Evolutionary conservation across 2,888 invertebrate species (phyloP).

Genomic region (Caenorhabditis sp.): DNA sequence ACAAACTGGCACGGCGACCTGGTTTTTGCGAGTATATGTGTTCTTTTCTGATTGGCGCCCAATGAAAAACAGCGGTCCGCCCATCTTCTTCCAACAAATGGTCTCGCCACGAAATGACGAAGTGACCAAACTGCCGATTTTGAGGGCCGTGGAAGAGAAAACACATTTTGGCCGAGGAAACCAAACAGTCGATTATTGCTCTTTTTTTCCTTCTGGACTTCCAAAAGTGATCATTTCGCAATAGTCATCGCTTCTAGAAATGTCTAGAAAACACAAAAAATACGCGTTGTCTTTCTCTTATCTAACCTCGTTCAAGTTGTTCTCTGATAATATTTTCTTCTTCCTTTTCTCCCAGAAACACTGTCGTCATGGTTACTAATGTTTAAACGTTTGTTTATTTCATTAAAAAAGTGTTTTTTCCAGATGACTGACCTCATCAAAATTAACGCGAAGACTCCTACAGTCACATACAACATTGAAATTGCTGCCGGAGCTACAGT

Average conservation of each 20-base stretch:
- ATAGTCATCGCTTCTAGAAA: background rate
- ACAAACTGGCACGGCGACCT: constrained; percentile 13
- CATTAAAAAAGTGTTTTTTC: background rate
- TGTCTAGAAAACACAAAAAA: too few relatives aligned
- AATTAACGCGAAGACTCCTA: constrained; percentile 34
- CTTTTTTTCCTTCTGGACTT: background rate
- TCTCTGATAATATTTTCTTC: background rate
- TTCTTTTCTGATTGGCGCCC: constrained; percentile 24
- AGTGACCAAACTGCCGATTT: constrained; percentile 14
- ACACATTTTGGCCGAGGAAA: background rate
- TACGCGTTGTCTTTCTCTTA: background rate
- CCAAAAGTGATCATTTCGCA: background rate
- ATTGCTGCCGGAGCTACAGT: constrained; percentile 27
- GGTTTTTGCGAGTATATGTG: constrained; percentile 13
- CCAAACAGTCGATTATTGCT: background rate
- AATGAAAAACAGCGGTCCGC: background rate
- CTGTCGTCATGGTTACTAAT: background rate
- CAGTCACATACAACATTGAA: constrained; percentile 18
- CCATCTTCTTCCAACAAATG: constrained; percentile 12
- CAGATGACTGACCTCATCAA: constrained; percentile 39
- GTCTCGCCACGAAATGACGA: constrained; percentile 30
- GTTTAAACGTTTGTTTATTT: background rate
- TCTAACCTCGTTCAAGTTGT: too few relatives aligned
- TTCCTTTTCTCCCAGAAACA: background rate
- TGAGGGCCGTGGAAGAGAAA: constrained; percentile 5